phyloP scores from a whole-genome alignment of 1,140 invertebrate species.

The Mycetomoellerius zeteki region DNA sequence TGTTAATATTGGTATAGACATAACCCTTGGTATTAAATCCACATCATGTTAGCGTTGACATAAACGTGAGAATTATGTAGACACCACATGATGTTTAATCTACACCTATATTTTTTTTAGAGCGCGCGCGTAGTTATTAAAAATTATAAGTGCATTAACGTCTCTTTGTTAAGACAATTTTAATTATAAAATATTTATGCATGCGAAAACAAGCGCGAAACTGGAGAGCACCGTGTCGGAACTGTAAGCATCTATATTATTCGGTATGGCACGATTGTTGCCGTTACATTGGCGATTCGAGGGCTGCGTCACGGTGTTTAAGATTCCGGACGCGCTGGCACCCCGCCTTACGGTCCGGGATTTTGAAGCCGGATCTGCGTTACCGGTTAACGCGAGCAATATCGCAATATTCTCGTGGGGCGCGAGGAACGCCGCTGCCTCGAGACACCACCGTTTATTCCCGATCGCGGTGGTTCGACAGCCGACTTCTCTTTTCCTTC shows the following conservation, averaged over 20 bases:
- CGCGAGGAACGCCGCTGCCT: conserved; percentile 27
- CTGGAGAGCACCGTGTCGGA: background rate
- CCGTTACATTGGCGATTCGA: conserved; percentile 31
- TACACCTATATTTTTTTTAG: no score
- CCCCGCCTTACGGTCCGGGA: conserved; percentile 61
- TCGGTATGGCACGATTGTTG: background rate
- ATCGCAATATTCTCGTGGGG: conserved; percentile 59
- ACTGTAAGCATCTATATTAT: conserved; percentile 19
- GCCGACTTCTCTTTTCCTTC: conserved; percentile 58
- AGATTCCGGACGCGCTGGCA: conserved; percentile 62
- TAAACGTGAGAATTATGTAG: no score
- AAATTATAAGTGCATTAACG: background rate
- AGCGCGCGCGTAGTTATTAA: no score
- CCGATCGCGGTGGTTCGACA: conserved; percentile 62
- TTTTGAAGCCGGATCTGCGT: conserved; percentile 68
- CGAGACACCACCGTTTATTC: conserved; percentile 53
- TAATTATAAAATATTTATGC: background rate
- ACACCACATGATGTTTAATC: no score
- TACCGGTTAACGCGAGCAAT: conserved; percentile 70
- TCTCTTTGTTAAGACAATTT: background rate
- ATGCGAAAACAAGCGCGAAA: background rate
- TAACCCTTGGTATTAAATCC: no score
- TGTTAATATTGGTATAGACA: no score
- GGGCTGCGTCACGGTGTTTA: conserved; percentile 46
- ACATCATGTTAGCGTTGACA: no score